Percentiles rank a stretch among this genome's conserved stretches.
These are phyloP conservation scores for Rutpela maculata DNA, from an alignment of 2,888 invertebrate species.

Conservation along the genomic window DNA sequence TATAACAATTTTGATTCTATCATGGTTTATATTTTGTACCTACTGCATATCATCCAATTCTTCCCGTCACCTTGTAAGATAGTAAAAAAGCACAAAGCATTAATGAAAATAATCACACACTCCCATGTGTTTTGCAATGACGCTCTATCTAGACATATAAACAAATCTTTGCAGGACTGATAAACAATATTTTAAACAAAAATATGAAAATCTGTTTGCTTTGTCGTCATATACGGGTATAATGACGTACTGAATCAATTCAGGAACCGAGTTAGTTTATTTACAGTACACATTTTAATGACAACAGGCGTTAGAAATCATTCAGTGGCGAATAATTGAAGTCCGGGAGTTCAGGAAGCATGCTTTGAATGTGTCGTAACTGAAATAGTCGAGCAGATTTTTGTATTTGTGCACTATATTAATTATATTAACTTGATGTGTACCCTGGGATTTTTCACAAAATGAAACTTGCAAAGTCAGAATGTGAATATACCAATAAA, in stretches of 20 bases:
- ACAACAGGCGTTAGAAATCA: constrained; percentile 38
- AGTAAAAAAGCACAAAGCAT: constrained; percentile 24
- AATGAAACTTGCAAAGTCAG: no score
- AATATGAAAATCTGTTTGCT: constrained; percentile 38
- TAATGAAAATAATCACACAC: constrained; percentile 42
- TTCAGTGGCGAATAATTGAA: constrained; percentile 8
- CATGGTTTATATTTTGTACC: not conserved
- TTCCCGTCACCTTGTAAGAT: constrained; percentile 12
- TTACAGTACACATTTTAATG: constrained; percentile 30
- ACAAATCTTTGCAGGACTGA: constrained; percentile 38
- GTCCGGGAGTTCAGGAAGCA: constrained; percentile 36
- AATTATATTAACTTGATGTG: no score
- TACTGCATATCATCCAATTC: not conserved
- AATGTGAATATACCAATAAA: no score
- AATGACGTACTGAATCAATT: constrained; percentile 36
- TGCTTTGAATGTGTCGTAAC: not conserved
- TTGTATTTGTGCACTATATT: not conserved
- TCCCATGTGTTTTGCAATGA: constrained; percentile 45
- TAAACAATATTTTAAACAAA: constrained; percentile 33
- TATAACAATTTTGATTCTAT: not conserved
- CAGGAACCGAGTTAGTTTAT: constrained; percentile 37
- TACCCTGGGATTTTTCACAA: no score
- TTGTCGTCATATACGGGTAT: constrained; percentile 37
- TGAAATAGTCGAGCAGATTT: not conserved
- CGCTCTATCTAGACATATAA: constrained; percentile 44